phyloP scores from a whole-genome alignment of 2,888 invertebrate species.

The Drosophila eohydei region DNA sequence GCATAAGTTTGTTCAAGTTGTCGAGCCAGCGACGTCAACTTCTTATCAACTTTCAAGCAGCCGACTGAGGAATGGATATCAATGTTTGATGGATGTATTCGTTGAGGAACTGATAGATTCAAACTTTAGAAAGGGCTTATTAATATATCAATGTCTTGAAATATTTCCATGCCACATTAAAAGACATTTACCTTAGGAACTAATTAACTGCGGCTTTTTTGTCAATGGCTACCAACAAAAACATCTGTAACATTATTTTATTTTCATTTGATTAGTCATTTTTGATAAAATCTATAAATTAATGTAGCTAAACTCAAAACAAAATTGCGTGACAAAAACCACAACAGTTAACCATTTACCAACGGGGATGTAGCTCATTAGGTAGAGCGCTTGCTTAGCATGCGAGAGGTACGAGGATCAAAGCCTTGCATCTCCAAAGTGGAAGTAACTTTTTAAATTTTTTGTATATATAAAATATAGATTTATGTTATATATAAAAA shows the following conservation, averaged over 20 bases:
- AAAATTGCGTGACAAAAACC: slow-evolving; percentile 23
- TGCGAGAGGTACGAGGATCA: slow-evolving; percentile 85
- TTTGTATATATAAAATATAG: not conserved
- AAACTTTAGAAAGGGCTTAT: not conserved
- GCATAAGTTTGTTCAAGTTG: slow-evolving; percentile 73
- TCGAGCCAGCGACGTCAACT: slow-evolving; percentile 14
- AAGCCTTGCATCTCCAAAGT: slow-evolving; percentile 84
- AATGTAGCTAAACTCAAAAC: no score
- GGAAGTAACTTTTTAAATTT: not conserved
- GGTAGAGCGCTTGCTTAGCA: slow-evolving; percentile 86
- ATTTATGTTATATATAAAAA: not conserved
- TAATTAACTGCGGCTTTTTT: no score
- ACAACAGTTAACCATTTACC: no score
- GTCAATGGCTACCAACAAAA: no score
- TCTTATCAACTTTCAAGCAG: slow-evolving; percentile 57
- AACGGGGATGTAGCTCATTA: slow-evolving; percentile 85
- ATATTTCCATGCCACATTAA: not conserved
- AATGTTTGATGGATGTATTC: slow-evolving; percentile 11
- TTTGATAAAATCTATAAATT: no score
- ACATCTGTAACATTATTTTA: no score
- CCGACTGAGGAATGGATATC: not conserved
- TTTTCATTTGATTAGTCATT: no score
- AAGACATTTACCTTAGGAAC: not conserved
- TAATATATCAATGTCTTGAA: not conserved
- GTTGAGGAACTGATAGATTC: not conserved